phyloP scores from a whole-genome alignment of 2,797 vertebrate genomes.

The Macropodus opercularis region DNA sequence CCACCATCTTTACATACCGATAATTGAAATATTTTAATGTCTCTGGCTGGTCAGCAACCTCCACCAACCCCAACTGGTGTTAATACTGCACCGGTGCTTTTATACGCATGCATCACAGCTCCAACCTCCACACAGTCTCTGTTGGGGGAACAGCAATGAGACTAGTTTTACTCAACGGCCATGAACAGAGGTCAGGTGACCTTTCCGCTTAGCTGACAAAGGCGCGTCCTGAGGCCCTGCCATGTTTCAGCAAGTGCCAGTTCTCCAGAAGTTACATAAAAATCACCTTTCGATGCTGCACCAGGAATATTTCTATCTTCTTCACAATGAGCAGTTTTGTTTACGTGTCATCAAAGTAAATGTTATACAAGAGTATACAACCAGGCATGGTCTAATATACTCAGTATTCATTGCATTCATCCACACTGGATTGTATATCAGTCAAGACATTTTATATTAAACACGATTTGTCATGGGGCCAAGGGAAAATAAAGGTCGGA shows the following conservation, averaged over 20 bases:
- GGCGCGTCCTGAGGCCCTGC: slow-evolving; percentile 39
- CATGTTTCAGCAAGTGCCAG: slow-evolving; percentile 11
- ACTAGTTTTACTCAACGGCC: slow-evolving; percentile 30
- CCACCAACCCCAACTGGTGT: no score
- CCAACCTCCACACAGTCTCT: slow-evolving; percentile 4
- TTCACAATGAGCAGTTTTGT: slow-evolving; percentile 31
- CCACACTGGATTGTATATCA: slow-evolving; percentile 56
- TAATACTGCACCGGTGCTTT: no score
- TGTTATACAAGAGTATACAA: slow-evolving; percentile 46
- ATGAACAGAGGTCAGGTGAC: slow-evolving; percentile 47
- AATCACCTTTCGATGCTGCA: slow-evolving; percentile 12
- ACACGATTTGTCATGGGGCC: slow-evolving; percentile 66
- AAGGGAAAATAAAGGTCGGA: slow-evolving; percentile 69
- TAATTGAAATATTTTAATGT: no score
- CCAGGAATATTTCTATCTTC: slow-evolving; percentile 20
- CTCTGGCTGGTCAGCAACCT: no score
- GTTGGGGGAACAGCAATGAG: slow-evolving; percentile 11
- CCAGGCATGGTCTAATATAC: slow-evolving; percentile 28
- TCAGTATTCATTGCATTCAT: slow-evolving; percentile 45
- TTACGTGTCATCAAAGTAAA: slow-evolving; percentile 57
- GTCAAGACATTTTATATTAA: slow-evolving; percentile 73
- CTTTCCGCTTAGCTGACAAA: slow-evolving; percentile 47
- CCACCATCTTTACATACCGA: no score
- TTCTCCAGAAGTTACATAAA: slow-evolving; percentile 6
- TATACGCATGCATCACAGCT: slow-evolving; percentile 51